These are phyloP conservation scores for Eupleurogrammus muticus DNA, from an alignment of 2,797 vertebrate species.

Conservation along the genomic window DNA sequence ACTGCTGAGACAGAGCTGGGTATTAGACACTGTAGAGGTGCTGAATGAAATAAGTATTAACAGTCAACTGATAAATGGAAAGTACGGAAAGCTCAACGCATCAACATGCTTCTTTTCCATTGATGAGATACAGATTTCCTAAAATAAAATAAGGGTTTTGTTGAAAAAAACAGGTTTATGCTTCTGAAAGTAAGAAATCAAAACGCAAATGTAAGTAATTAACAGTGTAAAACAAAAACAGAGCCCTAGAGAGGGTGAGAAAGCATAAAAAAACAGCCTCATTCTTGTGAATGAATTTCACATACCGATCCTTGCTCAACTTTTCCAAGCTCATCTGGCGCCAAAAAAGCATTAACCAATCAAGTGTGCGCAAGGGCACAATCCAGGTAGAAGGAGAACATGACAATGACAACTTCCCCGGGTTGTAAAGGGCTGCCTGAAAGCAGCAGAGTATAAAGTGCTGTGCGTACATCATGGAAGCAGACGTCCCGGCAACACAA, in stretches of 20 bases:
- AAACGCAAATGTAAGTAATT: not conserved
- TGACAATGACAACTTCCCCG: no score
- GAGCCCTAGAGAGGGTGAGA: not conserved
- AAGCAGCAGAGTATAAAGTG: no score
- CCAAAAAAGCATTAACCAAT: not conserved
- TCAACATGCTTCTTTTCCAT: not conserved
- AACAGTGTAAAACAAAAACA: no score
- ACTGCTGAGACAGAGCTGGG: no score
- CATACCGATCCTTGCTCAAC: not conserved
- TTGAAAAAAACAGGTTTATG: no score
- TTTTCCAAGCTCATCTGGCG: not conserved
- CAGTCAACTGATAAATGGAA: not conserved
- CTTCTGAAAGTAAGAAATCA: not conserved
- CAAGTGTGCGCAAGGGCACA: not conserved
- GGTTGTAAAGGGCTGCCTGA: no score
- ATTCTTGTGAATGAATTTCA: not conserved
- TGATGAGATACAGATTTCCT: slow-evolving; percentile 1
- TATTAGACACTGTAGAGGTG: not conserved
- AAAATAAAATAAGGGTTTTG: no score
- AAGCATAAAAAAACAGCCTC: not conserved
- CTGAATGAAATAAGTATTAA: not conserved
- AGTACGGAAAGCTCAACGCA: not conserved
- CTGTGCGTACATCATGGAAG: not conserved
- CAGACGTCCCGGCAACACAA: not conserved
- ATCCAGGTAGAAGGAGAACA: no score